These are phyloP conservation scores for Euzetes globulus DNA, from an alignment of 2,888 invertebrate genomes.

Conservation along the genomic window DNA sequence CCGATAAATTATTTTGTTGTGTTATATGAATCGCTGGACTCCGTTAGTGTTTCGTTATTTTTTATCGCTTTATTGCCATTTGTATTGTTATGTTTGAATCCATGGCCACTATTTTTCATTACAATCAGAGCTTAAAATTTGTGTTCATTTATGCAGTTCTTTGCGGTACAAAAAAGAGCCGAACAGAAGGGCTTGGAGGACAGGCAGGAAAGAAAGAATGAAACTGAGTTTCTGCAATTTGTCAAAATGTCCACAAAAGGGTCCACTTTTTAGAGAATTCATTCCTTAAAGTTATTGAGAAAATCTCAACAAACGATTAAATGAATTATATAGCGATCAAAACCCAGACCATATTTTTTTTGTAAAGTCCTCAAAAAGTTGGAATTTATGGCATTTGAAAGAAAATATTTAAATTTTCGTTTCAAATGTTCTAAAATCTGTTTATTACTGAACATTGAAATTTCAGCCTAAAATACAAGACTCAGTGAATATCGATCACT, in stretches of 20 bases:
- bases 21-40: not conserved
- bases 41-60: too few species aligned
- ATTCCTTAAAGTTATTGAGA: not conserved
- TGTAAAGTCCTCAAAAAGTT: too few species aligned
- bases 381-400: too few species aligned
- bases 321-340: too few species aligned
- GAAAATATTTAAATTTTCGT: too few species aligned
- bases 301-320: too few species aligned
- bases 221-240: not conserved
- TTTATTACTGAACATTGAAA: too few species aligned
- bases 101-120: not conserved
- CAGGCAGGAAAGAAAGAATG: not conserved
- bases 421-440: too few species aligned
- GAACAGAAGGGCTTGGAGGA: slow-evolving; percentile 2
- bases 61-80: not conserved
- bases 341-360: too few species aligned
- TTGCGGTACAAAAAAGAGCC: not conserved
- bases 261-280: not conserved
- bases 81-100: not conserved
- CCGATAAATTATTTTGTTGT: not conserved
- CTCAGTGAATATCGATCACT: too few species aligned
- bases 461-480: too few species aligned
- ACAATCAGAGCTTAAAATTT: slow-evolving; percentile 14
- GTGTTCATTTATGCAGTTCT: not conserved
- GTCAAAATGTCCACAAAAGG: not conserved